Evolutionary conservation across 2,113 vertebrate genomes (phyloP).

Genomic region (Theristicus caerulescens): DNA sequence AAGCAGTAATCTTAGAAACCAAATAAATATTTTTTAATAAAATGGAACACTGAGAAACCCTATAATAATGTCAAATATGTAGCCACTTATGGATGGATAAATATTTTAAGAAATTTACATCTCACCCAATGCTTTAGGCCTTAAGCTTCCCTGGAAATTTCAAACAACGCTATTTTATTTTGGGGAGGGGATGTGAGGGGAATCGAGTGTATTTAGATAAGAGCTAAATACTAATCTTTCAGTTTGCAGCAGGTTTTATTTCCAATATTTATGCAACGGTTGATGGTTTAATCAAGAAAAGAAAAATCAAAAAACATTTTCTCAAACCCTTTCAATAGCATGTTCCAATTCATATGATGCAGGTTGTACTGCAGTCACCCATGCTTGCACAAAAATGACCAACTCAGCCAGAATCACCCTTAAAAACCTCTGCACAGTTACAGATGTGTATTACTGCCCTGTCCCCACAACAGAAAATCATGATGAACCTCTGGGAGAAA

Average conservation of each 20-base stretch:
- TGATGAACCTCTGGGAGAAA: background rate
- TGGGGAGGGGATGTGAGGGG: slow-evolving; percentile 37
- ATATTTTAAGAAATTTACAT: slow-evolving; percentile 86
- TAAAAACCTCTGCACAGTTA: background rate
- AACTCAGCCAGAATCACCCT: background rate
- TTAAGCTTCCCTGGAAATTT: slow-evolving; percentile 73
- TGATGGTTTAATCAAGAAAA: background rate
- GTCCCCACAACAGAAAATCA: background rate
- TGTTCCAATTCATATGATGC: background rate
- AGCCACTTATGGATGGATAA: slow-evolving; percentile 83
- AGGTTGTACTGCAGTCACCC: background rate
- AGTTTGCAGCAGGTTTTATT: background rate
- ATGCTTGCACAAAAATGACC: background rate
- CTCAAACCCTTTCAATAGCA: background rate
- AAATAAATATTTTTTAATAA: slow-evolving; percentile 89
- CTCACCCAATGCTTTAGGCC: slow-evolving; percentile 77
- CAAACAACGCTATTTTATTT: slow-evolving; percentile 69
- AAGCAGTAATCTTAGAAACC: slow-evolving; percentile 85
- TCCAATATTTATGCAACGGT: background rate
- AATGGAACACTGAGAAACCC: slow-evolving; percentile 83
- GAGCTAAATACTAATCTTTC: slow-evolving; percentile 15
- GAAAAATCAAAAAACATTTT: background rate
- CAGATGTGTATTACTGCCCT: background rate
- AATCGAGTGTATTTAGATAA: slow-evolving; percentile 31
- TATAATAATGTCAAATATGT: slow-evolving; percentile 84